Conservation (phyloP, 2,113 vertebrate genomes). For the Marcusenius ussheri region DNA sequence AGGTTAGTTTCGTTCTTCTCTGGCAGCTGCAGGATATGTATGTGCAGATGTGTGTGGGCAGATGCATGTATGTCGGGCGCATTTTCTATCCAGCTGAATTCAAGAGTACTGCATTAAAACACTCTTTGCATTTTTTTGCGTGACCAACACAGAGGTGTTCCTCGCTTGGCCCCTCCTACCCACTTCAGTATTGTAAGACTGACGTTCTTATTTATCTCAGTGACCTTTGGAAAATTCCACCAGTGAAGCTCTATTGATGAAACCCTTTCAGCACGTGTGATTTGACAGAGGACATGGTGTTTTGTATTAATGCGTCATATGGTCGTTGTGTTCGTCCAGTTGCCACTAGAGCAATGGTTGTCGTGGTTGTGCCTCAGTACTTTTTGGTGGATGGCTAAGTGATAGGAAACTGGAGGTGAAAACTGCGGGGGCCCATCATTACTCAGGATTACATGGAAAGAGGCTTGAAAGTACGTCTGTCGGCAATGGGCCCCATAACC, state of each 20-base stretch:
- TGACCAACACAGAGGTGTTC: background rate
- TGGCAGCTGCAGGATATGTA: background rate
- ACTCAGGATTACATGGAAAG: conserved; percentile 63
- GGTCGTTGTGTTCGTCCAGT: conserved; percentile 6
- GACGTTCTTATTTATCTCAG: background rate
- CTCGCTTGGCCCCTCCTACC: background rate
- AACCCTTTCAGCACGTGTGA: background rate
- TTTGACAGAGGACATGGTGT: conserved; percentile 42
- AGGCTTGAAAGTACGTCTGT: conserved; percentile 59
- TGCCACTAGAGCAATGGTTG: conserved; percentile 38
- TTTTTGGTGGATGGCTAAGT: conserved; percentile 39
- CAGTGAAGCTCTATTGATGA: background rate
- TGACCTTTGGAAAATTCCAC: conserved; percentile 26
- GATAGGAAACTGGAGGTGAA: conserved; percentile 40
- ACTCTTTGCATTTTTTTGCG: background rate
- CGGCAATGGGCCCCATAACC: conserved; percentile 55
- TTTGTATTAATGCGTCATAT: background rate
- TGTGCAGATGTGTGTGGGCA: background rate
- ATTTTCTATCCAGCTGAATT: background rate
- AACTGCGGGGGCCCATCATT: conserved; percentile 51
- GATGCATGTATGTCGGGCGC: background rate
- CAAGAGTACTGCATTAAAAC: background rate
- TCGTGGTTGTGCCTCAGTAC: conserved; percentile 46
- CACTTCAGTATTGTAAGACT: background rate
- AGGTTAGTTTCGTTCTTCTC: conserved; percentile 15